Evolutionary conservation across 2,113 vertebrate species (phyloP).

Genomic region (Rafetus swinhoei): DNA sequence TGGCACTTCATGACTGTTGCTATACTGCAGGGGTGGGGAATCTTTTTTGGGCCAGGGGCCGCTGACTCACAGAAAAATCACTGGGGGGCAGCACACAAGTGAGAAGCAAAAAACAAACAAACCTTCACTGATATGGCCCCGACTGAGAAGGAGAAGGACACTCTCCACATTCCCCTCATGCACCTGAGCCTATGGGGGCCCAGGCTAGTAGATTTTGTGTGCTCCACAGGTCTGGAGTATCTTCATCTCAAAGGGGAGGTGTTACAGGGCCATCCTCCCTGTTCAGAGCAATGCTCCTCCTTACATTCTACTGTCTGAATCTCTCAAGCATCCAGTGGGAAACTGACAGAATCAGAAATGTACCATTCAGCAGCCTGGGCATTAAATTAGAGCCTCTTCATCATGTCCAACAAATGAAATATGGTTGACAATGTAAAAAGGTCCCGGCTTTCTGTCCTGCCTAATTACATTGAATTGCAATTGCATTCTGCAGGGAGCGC

Average conservation of each 20-base stretch:
- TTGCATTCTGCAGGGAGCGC: not conserved
- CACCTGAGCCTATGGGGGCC: too few species aligned
- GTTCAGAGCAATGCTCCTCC: not conserved
- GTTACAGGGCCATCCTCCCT: not conserved
- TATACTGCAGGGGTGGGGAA: not conserved
- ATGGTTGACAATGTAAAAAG: constrained; percentile 6
- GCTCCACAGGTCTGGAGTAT: not conserved
- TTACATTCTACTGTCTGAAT: not conserved
- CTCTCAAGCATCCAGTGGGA: not conserved
- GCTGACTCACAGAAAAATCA: too few species aligned
- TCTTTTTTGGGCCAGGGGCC: too few species aligned
- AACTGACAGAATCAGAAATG: not conserved
- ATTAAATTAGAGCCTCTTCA: constrained; percentile 14
- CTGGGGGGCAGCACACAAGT: too few species aligned
- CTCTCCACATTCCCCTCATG: too few species aligned
- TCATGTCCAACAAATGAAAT: constrained; percentile 12
- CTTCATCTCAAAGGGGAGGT: rapidly evolving
- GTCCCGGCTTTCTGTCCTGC: constrained; percentile 30
- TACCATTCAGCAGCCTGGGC: not conserved
- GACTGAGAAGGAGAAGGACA: too few species aligned
- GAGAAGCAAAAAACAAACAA: too few species aligned
- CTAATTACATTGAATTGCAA: constrained; percentile 38
- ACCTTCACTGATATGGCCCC: too few species aligned
- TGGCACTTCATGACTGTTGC: not conserved
- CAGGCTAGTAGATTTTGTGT: too few species aligned